Conservation (phyloP, 2,797 vertebrate species). For the Anguilla pacifica region DNA sequence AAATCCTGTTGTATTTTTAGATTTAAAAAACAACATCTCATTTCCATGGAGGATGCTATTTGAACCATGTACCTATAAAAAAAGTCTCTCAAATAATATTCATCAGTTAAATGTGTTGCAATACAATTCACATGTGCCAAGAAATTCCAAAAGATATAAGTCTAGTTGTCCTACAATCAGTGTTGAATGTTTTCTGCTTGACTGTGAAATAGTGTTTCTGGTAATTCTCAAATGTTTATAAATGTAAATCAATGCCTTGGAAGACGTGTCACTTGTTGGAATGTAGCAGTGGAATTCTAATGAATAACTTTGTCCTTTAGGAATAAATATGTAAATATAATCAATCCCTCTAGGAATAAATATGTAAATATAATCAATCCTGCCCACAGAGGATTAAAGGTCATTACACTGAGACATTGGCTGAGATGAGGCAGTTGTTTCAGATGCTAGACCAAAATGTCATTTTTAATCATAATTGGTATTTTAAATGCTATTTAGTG, state of each 20-base stretch:
- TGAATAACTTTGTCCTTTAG: constrained; percentile 34
- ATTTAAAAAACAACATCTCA: background rate
- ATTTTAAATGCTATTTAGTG: constrained; percentile 20
- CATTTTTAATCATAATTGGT: constrained; percentile 28
- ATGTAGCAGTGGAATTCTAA: constrained; percentile 28
- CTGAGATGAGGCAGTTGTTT: constrained; percentile 16
- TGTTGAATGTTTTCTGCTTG: background rate
- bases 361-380: constrained; percentile 43
- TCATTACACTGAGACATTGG: constrained; percentile 9
- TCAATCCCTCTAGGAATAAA: constrained; percentile 31
- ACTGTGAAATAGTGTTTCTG: constrained; percentile 15
- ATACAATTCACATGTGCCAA: background rate
- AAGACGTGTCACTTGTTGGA: constrained; percentile 14
- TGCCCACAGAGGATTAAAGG: constrained; percentile 29
- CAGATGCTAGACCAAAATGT: constrained; percentile 22
- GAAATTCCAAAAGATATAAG: background rate
- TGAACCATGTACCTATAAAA: background rate
- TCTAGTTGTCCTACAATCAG: constrained; percentile 24
- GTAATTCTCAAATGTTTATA: constrained; percentile 21
- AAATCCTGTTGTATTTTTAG: background rate
- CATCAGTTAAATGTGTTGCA: constrained; percentile 40
- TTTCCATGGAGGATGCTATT: background rate
- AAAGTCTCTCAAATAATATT: constrained; percentile 9
- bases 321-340: constrained; percentile 39
- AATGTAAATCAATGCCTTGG: constrained; percentile 14